Evolutionary conservation across 2,113 vertebrate species (phyloP), one percentile per base, ranked within the genome.

Genomic region (Grammomys dolichurus): DNA sequence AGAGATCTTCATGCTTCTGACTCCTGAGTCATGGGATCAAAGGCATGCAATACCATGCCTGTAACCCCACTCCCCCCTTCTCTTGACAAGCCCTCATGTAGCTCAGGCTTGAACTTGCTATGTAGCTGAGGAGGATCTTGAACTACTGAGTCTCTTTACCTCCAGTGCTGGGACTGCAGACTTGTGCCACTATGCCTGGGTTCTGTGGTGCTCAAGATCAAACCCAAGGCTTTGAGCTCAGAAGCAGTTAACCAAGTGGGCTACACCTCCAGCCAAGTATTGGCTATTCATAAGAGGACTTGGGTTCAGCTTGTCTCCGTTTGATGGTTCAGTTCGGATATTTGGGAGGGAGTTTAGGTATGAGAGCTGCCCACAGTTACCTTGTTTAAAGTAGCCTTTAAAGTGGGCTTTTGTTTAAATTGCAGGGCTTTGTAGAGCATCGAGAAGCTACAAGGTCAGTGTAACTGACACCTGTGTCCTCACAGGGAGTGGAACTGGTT

Each of bases 401-500:
- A 94, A 94, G 51, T 10, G 1, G 60, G 26, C 70, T 94, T 95
- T n/a, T 86, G 2, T 87, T 43, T 93, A 72, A 60, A 48, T 2
- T 28, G 3, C 31, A 16, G 75, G 33, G 11, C 63, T 75, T 92
- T 54, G 43, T 46, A 72, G 89, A 89, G 28, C 17, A 28, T 17
- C 6, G 46, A 40, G 40, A 36, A 69, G 54, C 84, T 69, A 16
- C 0, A 60, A 72, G 9, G 43, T 33, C 70, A n/a, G 0, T 63
- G 67, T 81, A 80, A 63, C 24, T 36, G 58, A 75, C 10, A 0
- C 28, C 33, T 40, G 28, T 80, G 46, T 77, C 76, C 60, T 70
- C 40, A n/a, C 13, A n/a, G 96, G 14, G 91, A 95, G 70, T 43
- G 70, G 78, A 40, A 28, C 48, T 72, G 28, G 31, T 92, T n/a